Evolutionary conservation across 2,888 invertebrate species (phyloP).

Genomic region (Cheilosia variabilis): DNA sequence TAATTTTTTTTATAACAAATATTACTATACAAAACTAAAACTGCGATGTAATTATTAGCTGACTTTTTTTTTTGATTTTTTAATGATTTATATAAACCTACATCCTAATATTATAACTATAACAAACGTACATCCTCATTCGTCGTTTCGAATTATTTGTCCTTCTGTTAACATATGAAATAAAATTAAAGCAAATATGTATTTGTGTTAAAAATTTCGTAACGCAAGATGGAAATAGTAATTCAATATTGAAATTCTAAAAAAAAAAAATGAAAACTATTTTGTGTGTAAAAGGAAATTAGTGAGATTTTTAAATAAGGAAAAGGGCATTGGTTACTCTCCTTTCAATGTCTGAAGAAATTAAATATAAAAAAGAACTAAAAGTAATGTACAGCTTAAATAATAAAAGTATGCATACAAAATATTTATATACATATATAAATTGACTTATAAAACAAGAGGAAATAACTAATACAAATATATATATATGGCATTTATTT

Average conservation of each 20-base stretch:
- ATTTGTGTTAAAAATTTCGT: background rate
- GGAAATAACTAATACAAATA: constrained; percentile 39
- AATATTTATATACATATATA: constrained; percentile 44
- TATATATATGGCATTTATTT: constrained; percentile 39
- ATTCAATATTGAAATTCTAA: background rate
- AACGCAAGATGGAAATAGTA: background rate
- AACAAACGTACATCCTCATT: constrained; percentile 49
- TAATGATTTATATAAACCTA: constrained; percentile 44
- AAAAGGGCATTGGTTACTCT: background rate
- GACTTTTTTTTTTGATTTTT: constrained; percentile 16
- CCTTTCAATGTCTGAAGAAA: background rate
- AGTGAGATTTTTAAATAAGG: background rate
- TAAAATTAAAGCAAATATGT: constrained; percentile 19
- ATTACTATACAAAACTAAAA: constrained; percentile 53
- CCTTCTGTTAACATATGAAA: constrained; percentile 41
- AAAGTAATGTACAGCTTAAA: constrained; percentile 51
- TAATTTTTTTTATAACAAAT: constrained; percentile 37
- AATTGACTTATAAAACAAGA: constrained; percentile 49
- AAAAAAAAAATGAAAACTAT: background rate
- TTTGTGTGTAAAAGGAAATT: background rate
- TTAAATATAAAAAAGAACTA: constrained; percentile 6
- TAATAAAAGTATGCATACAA: constrained; percentile 31
- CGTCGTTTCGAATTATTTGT: constrained; percentile 41
- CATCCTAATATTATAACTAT: constrained; percentile 44
- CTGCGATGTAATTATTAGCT: constrained; percentile 54